Conservation (phyloP, 2,797 vertebrate genomes). For the Emydoidea blandingii region DNA sequence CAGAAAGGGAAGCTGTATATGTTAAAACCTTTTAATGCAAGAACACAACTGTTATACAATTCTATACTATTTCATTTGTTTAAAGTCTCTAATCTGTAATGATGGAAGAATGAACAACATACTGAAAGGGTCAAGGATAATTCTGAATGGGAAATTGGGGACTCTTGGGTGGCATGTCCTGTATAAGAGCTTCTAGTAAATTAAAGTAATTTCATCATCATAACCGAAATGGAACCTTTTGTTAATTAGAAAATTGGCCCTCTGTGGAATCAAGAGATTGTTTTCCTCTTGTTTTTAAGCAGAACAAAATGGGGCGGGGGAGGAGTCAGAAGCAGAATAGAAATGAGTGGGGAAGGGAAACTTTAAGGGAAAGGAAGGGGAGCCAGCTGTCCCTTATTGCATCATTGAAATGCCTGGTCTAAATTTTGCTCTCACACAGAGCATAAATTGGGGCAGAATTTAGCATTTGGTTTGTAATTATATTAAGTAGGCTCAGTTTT, state of each 20-base stretch:
- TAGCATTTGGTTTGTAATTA: not conserved
- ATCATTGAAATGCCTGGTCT: not conserved
- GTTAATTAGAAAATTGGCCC: not conserved
- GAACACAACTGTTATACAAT: not conserved
- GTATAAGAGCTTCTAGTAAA: not conserved
- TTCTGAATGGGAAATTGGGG: not conserved
- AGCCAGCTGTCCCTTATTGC: not conserved
- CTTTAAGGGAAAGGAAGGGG: not conserved
- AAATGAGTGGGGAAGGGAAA: not conserved
- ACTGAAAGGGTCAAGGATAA: not conserved
- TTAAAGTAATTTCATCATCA: not conserved
- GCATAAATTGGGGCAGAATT: not conserved
- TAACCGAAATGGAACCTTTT: not conserved
- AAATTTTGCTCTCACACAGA: not conserved
- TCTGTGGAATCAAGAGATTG: not conserved
- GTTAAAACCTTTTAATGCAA: not conserved
- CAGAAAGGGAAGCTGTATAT: not conserved
- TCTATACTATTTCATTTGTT: not conserved
- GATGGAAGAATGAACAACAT: not conserved
- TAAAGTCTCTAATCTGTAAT: not conserved
- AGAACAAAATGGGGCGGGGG: not conserved
- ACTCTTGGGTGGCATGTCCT: not conserved
- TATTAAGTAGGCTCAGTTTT: not conserved
- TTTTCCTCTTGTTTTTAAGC: not conserved
- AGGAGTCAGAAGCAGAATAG: not conserved